A percentile compares a stretch with the other conserved stretches of the same genome.
Conservation (phyloP, 2,888 invertebrate genomes). For the Eurytoma adleriae region DNA sequence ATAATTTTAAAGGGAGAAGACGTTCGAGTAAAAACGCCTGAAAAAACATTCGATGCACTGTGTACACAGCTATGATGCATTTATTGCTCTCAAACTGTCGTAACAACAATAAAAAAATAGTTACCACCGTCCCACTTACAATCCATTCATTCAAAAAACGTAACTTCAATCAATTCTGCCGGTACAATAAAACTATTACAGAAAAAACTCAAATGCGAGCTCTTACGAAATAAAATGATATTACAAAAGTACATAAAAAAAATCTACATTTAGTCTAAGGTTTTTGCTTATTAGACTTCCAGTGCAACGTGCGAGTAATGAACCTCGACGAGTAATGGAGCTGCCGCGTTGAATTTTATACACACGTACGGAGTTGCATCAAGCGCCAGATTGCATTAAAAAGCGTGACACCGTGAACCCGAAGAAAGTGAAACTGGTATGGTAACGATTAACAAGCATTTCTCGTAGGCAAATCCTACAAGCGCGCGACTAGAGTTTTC, state of each 20-base stretch:
- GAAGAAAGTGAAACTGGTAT: constrained; percentile 44
- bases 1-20: too few species aligned
- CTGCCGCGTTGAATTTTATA: not conserved
- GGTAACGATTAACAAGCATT: not conserved
- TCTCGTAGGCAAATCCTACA: not conserved
- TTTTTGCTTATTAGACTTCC: constrained; percentile 27
- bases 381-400: constrained; percentile 37
- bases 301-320: constrained; percentile 26
- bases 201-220: too few species aligned
- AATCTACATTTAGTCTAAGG: not conserved
- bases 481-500: not conserved
- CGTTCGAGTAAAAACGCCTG: too few species aligned
- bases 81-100: too few species aligned
- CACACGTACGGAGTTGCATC: constrained; percentile 22
- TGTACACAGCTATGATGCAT: too few species aligned
- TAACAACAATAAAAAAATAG: too few species aligned
- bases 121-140: too few species aligned
- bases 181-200: too few species aligned
- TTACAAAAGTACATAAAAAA: not conserved
- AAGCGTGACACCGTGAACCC: constrained; percentile 33
- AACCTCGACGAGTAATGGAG: constrained; percentile 32
- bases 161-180: too few species aligned
- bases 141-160: too few species aligned
- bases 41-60: too few species aligned
- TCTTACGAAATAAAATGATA: not conserved